Base-by-base conservation (phyloP, 2,113 vertebrate species). In the Brachyhypopomus occidentalis region DNA sequence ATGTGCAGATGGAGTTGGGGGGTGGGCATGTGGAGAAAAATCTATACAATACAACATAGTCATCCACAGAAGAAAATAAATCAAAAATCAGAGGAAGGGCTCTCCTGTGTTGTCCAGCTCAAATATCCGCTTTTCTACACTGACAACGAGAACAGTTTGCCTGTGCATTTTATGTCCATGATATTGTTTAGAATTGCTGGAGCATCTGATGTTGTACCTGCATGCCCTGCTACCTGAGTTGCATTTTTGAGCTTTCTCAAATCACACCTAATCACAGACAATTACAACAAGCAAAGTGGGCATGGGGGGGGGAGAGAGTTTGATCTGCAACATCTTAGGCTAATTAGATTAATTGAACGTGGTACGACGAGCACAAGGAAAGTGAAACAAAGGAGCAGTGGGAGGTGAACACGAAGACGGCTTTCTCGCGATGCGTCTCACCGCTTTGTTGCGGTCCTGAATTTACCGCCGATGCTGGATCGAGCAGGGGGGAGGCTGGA, bases 311-410 rank as follows among this genome's bases (percentile, higher is more conserved):
- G 66, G 73, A 64, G 12, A 4, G 59, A 30, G 27, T 38, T 41
- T 81, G 48, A 75, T 75, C 79, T 66, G 45, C 79, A 74, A 25
- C 59, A 36, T 73, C 27, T 25, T 20, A 23, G 48, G 60, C 23
- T 75, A 81, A 75, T 58, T 58, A 58, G 30, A 41, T 75, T 69
- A 66, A 81, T 81, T 67, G 75, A 67, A 58, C n/a, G 58, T 55
- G 69, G 45, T 58, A 9, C 66, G 41, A 2, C 16, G 48, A 41
- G 34, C 66, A 60, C 25, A 60, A 64, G 52, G 41, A 2, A 27
- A 48, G 19, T 41, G 36, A 52, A 20, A 38, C 19, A 80, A 66
- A 55, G 12, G 38, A 80, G 66, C 25, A 22, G 25, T 41, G 60
- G 16, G 20, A 16, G 25, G 45, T 9, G 27, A 41, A 58, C 17